Percentiles rank a stretch among this genome's conserved stretches.
These are phyloP conservation scores for Arctocebus calabarensis DNA, from an alignment of 2,797 vertebrate genomes.

Conservation along the genomic window DNA sequence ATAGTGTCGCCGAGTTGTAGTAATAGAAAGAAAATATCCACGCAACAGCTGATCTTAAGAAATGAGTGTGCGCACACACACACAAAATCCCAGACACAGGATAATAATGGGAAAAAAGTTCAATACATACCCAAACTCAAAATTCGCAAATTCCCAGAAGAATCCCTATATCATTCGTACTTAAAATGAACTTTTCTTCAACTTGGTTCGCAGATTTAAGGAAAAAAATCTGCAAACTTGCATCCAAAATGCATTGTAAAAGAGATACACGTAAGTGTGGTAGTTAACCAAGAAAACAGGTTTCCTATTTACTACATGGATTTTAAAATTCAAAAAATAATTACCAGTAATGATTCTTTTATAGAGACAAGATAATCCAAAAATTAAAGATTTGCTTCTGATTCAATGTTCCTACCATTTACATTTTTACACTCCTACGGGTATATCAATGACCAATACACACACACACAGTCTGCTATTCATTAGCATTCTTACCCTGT, in stretches of 20 bases:
- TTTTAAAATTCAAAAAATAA: slow-evolving; percentile 9
- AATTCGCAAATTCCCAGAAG: too few relatives aligned
- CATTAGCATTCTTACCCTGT: neutral
- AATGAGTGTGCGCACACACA: too few relatives aligned
- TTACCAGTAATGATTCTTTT: neutral
- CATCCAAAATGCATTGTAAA: slow-evolving; percentile 10
- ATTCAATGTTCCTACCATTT: slow-evolving; percentile 36
- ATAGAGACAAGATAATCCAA: neutral
- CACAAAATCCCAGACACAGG: too few relatives aligned
- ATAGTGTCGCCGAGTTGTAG: neutral
- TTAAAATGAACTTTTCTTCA: neutral
- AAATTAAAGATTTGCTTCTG: neutral
- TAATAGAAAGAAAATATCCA: neutral
- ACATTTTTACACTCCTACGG: neutral
- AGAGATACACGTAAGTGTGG: neutral
- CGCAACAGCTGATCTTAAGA: too few relatives aligned
- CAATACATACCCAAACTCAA: too few relatives aligned
- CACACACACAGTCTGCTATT: neutral
- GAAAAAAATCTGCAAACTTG: neutral
- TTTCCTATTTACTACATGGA: neutral
- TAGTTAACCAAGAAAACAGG: neutral
- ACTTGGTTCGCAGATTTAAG: slow-evolving; percentile 35
- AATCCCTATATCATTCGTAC: neutral
- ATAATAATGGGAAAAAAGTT: too few relatives aligned
- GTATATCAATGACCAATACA: neutral